Conservation (phyloP, 2,113 vertebrate species). For the Pangasianodon gigas region DNA sequence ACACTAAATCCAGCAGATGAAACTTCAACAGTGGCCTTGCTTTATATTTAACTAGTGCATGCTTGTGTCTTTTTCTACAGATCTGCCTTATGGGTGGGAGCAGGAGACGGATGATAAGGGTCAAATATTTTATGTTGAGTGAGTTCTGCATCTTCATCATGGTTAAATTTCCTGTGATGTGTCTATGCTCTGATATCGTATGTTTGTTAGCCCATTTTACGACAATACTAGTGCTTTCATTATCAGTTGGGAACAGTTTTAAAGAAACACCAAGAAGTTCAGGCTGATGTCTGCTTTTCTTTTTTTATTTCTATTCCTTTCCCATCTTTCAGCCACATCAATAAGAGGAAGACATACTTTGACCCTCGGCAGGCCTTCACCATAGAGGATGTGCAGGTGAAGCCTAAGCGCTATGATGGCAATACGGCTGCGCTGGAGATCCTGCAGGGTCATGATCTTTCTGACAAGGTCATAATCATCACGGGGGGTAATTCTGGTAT, state of each 20-base stretch:
- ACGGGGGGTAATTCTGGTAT: conserved; percentile 93
- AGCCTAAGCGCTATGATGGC: conserved; percentile 88
- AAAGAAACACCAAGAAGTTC: too few species aligned
- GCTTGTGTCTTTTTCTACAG: conserved; percentile 64
- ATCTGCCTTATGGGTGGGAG: conserved; percentile 96
- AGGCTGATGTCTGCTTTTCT: neutral
- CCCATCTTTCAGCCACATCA: conserved; percentile 84
- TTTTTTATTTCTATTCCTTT: conserved; percentile 4
- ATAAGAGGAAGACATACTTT: conserved; percentile 93
- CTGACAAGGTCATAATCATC: conserved; percentile 84
- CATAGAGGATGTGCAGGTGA: conserved; percentile 86
- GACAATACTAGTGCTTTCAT: neutral
- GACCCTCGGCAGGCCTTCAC: conserved; percentile 97
- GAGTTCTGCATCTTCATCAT: conserved; percentile 68
- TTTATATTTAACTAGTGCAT: neutral
- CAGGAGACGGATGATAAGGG: conserved; percentile 93
- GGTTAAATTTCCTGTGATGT: neutral
- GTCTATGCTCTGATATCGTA: neutral
- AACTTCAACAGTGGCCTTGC: neutral
- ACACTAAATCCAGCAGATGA: neutral
- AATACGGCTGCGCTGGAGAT: conserved; percentile 91
- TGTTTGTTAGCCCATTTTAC: conserved; percentile 1
- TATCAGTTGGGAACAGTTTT: neutral
- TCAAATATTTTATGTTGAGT: conserved; percentile 94
- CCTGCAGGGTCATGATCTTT: conserved; percentile 88